Evolutionary conservation across 1,140 invertebrate species (phyloP).

Genomic region (Trachelipus rathkii): DNA sequence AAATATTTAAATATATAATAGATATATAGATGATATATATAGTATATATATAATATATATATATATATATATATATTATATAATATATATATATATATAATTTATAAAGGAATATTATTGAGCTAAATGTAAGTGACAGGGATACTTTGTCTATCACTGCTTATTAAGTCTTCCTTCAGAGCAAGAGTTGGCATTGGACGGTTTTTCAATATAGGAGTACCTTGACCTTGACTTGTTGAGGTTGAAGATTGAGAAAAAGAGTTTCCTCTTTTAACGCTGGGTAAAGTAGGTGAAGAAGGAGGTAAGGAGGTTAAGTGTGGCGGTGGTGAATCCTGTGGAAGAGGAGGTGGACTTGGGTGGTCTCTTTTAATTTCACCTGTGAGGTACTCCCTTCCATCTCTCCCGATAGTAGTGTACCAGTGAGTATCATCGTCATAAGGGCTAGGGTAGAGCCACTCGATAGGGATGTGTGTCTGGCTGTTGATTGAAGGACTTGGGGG

Average conservation of each 20-base stretch:
- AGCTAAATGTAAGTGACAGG: slow-evolving; percentile 2
- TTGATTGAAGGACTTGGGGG: background rate
- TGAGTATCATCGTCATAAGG: background rate
- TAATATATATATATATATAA: too few relatives aligned
- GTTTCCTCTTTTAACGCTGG: background rate
- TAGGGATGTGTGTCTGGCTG: background rate
- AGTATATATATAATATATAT: too few relatives aligned
- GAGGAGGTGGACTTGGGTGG: background rate
- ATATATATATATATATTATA: too few relatives aligned
- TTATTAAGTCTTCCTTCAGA: background rate
- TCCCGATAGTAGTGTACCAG: slow-evolving; percentile 1
- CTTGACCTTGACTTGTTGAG: background rate
- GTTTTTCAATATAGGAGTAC: background rate
- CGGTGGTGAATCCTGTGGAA: background rate
- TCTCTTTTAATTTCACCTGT: background rate
- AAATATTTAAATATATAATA: too few relatives aligned
- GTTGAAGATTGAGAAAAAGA: background rate
- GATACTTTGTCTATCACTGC: background rate
- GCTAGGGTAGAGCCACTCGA: background rate
- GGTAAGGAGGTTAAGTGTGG: background rate
- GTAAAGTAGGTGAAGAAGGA: background rate
- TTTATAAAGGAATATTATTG: background rate
- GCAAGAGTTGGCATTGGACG: background rate
- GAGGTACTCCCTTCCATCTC: background rate
- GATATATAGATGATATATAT: too few relatives aligned